Evolutionary conservation across 1,140 invertebrate genomes (phyloP).

Genomic region (Oreohelix idahoensis): DNA sequence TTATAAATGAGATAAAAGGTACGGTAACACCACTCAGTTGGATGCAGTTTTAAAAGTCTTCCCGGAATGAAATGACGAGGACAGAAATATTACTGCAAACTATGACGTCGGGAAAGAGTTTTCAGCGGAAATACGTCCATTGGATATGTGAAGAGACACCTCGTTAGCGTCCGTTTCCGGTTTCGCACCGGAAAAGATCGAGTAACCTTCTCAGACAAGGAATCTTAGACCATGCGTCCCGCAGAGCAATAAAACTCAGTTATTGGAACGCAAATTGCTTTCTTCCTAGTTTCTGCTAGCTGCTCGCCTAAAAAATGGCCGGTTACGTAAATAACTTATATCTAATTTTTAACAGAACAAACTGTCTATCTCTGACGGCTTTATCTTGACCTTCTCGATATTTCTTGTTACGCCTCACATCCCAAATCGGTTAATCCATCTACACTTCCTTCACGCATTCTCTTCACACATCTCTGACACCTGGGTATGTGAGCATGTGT

Average conservation of each 20-base stretch:
- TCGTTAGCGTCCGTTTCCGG: neutral
- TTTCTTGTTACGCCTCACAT: no score
- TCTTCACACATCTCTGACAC: no score
- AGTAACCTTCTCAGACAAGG: conserved; percentile 2
- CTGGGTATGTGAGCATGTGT: no score
- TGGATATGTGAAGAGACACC: neutral
- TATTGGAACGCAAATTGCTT: conserved; percentile 1
- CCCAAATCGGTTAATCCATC: no score
- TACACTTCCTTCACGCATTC: no score
- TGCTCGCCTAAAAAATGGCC: neutral
- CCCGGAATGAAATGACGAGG: no score
- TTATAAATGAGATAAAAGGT: no score
- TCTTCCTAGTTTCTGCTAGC: neutral
- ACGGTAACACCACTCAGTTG: no score
- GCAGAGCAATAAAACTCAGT: conserved; percentile 5
- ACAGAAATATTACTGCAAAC: no score
- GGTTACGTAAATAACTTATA: neutral
- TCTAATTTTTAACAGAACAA: neutral
- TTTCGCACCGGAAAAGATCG: neutral
- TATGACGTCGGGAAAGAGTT: no score
- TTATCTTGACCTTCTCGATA: neutral
- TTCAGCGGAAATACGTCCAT: neutral
- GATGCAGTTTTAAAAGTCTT: no score
- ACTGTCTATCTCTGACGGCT: neutral
- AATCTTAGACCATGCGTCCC: neutral